phyloP scores from a whole-genome alignment of 92 coral and sea anemone species.

The Epizoanthus stellaris region DNA sequence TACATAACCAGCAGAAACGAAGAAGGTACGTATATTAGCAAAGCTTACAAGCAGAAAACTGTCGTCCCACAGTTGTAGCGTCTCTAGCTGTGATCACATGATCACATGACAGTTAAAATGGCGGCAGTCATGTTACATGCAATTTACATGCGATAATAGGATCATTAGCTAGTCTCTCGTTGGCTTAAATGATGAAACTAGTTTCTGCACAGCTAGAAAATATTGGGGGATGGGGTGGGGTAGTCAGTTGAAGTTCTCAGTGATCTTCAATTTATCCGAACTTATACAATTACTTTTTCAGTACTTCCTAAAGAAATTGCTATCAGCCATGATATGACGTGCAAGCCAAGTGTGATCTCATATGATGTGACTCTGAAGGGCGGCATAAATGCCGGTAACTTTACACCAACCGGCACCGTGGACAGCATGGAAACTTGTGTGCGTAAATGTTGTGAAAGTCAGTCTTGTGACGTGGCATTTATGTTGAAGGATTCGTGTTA shows the following conservation, averaged over 20 bases:
- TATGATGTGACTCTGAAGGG: constrained; percentile 98
- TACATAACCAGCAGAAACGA: constrained; percentile 95
- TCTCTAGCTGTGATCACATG: too few species aligned
- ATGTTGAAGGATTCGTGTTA: constrained; percentile 93
- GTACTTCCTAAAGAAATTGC: constrained; percentile 80
- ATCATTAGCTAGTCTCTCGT: too few species aligned
- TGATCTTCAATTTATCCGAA: too few species aligned
- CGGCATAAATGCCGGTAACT: constrained; percentile 91
- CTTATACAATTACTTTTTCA: constrained; percentile 24
- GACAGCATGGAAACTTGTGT: constrained; percentile 94
- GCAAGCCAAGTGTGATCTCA: constrained; percentile 91
- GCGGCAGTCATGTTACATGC: too few species aligned
- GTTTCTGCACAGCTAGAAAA: too few species aligned
- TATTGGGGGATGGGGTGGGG: too few species aligned
- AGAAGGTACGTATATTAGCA: constrained; percentile 73
- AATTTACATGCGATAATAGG: too few species aligned
- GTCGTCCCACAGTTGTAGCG: too few species aligned
- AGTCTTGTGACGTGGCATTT: constrained; percentile 90
- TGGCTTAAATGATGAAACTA: too few species aligned
- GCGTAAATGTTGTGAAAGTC: constrained; percentile 83
- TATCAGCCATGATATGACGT: constrained; percentile 69
- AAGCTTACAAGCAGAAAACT: too few species aligned
- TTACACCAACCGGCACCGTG: constrained; percentile 88
- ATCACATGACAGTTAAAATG: too few species aligned
- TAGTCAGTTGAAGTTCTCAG: too few species aligned